Conservation (phyloP, 2,888 invertebrate species). For the Chloromyia formosa region DNA sequence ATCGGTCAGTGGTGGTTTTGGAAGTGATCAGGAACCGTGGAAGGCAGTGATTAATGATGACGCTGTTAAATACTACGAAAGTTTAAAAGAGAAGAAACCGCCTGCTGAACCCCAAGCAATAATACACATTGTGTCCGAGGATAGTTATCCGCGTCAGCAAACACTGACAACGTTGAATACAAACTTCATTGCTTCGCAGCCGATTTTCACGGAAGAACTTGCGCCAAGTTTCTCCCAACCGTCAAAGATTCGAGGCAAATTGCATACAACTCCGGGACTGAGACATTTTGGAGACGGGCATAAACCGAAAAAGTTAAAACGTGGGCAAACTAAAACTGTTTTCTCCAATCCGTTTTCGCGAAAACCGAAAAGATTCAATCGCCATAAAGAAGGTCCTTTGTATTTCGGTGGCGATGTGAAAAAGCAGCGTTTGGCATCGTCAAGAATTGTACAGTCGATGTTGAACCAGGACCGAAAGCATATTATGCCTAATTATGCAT, state of each 20-base stretch:
- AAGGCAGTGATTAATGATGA: conserved; percentile 54
- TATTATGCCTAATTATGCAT: conserved; percentile 59
- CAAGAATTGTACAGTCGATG: conserved; percentile 60
- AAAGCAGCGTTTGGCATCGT: conserved; percentile 59
- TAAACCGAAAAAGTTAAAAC: conserved; percentile 15
- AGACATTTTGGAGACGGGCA: conserved; percentile 61
- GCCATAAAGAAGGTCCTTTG: conserved; percentile 50
- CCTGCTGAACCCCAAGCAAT: background rate
- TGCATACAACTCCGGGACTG: conserved; percentile 65
- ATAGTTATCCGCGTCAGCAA: conserved; percentile 51
- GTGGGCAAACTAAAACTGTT: conserved; percentile 52
- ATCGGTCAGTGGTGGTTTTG: conserved; percentile 47
- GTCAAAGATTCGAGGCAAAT: conserved; percentile 46
- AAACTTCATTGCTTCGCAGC: conserved; percentile 55
- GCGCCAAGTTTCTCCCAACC: background rate
- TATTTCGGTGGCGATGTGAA: conserved; percentile 50
- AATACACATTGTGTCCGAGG: conserved; percentile 48
- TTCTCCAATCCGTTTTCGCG: conserved; percentile 59
- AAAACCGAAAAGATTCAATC: conserved; percentile 48
- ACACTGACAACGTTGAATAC: conserved; percentile 52
- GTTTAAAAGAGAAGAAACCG: background rate
- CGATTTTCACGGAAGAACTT: conserved; percentile 44
- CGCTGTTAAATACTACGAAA: background rate
- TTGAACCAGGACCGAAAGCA: conserved; percentile 59
- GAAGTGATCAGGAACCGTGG: conserved; percentile 57